Conservation (phyloP, 2,888 invertebrate species). For the Eupithecia insigniata region DNA sequence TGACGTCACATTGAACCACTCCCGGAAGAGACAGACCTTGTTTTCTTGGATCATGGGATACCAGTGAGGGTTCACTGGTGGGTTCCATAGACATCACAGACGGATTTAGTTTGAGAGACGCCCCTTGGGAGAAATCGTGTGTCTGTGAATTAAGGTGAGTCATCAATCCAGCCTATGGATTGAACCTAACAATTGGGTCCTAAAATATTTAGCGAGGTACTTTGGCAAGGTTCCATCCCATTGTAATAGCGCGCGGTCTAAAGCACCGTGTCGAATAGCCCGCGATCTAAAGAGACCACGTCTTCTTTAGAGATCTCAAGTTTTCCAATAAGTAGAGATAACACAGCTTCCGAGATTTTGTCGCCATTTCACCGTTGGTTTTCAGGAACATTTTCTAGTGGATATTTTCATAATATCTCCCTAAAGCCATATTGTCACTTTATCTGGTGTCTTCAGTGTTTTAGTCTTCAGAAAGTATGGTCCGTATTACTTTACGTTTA, state of each 20-base stretch:
- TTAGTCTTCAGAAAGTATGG: conserved; percentile 14
- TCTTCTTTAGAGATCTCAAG: neutral
- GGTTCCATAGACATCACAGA: too few species aligned
- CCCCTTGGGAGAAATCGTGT: too few species aligned
- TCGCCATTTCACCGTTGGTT: conserved; percentile 3
- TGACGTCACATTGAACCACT: too few species aligned
- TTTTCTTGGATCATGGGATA: too few species aligned
- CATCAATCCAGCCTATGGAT: too few species aligned
- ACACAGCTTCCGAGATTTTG: conserved; percentile 1
- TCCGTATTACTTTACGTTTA: neutral
- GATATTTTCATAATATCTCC: conserved; percentile 36
- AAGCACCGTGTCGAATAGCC: neutral
- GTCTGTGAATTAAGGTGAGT: too few species aligned
- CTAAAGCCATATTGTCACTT: conserved; percentile 38
- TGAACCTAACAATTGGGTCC: too few species aligned
- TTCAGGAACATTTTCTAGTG: conserved; percentile 17
- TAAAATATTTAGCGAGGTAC: neutral
- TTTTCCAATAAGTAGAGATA: neutral
- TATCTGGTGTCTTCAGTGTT: conserved; percentile 39
- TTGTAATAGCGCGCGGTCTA: neutral
- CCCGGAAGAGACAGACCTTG: too few species aligned
- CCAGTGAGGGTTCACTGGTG: too few species aligned
- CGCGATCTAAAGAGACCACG: neutral
- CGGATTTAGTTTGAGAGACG: too few species aligned
- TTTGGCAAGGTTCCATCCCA: neutral